Evolutionary conservation across 2,888 invertebrate species (phyloP).

Genomic region (Unio delphinus): DNA sequence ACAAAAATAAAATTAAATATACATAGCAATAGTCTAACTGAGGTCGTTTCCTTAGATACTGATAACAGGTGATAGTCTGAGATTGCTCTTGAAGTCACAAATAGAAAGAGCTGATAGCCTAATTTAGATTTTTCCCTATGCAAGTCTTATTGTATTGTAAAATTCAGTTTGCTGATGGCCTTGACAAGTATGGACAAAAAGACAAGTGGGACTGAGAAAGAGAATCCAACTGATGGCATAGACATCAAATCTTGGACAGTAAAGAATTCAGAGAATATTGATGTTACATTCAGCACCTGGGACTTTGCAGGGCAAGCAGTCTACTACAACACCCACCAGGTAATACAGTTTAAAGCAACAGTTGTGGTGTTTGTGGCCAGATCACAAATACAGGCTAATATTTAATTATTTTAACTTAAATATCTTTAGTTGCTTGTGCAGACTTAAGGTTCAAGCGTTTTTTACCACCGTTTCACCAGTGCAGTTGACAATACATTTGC

Average conservation of each 20-base stretch:
- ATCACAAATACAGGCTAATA: neutral
- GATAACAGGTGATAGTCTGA: no score
- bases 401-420: neutral
- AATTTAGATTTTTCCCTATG: neutral
- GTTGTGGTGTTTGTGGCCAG: neutral
- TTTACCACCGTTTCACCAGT: no score
- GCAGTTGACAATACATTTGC: no score
- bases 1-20: no score
- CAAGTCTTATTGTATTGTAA: neutral
- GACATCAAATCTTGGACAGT: slow-evolving; percentile 65
- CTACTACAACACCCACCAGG: slow-evolving; percentile 70
- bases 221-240: slow-evolving; percentile 66
- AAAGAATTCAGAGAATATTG: slow-evolving; percentile 36
- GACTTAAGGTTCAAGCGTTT: neutral
- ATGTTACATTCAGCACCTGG: slow-evolving; percentile 64
- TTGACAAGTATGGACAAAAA: slow-evolving; percentile 59
- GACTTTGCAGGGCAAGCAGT: slow-evolving; percentile 69
- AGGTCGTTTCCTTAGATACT: no score
- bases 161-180: slow-evolving; percentile 61
- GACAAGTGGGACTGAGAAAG: slow-evolving; percentile 53
- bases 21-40: no score
- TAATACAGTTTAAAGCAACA: slow-evolving; percentile 10
- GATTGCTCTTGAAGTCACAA: no score
- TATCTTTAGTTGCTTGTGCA: neutral
- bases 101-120: neutral